These are phyloP conservation scores for Carduelis carduelis DNA, from an alignment of 2,797 vertebrate genomes.

Conservation along the genomic window DNA sequence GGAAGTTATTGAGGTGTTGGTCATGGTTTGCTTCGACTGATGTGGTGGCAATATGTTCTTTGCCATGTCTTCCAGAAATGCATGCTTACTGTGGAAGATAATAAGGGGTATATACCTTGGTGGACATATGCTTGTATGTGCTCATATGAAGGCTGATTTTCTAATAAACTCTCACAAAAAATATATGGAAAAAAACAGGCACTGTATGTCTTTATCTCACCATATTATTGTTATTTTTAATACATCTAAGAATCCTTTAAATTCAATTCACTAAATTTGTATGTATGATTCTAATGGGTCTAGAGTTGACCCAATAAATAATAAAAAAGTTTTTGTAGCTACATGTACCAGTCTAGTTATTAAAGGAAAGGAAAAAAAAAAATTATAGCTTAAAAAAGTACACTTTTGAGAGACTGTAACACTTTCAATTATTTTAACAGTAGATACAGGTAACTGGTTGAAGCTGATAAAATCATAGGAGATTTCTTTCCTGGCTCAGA, in stretches of 20 bases:
- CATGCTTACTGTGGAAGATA: background rate
- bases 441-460: background rate
- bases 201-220: background rate
- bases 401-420: background rate
- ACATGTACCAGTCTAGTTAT: background rate
- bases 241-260: background rate
- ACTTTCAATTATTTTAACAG: background rate
- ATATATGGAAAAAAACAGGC: background rate
- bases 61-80: background rate
- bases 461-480: background rate
- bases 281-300: background rate
- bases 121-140: background rate
- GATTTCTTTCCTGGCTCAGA: background rate
- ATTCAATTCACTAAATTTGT: background rate
- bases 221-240: background rate
- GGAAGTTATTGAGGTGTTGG: background rate
- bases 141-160: background rate
- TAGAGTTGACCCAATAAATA: background rate
- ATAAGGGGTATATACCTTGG: background rate
- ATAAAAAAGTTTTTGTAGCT: background rate
- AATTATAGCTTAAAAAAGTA: background rate
- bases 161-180: background rate
- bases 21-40: background rate
- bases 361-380: background rate
- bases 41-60: background rate